phyloP scores from a whole-genome alignment of 2,888 invertebrate genomes.

The Hyalella azteca region DNA sequence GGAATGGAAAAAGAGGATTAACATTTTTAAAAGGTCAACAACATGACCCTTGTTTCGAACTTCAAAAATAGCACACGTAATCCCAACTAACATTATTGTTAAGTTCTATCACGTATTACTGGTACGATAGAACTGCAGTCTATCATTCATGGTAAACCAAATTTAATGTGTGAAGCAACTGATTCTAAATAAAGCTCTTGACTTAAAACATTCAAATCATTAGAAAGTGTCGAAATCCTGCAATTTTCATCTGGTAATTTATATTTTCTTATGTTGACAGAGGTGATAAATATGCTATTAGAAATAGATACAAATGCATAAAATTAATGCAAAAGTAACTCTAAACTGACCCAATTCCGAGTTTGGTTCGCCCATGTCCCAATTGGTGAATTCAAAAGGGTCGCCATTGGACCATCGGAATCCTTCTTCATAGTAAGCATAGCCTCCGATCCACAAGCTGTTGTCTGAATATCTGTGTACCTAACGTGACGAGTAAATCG shows the following conservation, averaged over 20 bases:
- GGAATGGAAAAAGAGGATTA: too few species aligned
- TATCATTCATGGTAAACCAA: too few species aligned
- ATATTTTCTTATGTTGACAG: too few species aligned
- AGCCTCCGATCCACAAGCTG: conserved; percentile 16
- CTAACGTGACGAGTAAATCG: neutral
- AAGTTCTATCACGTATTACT: too few species aligned
- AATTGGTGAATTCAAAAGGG: neutral
- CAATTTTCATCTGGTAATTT: too few species aligned
- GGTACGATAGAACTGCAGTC: too few species aligned
- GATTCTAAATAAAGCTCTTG: neutral
- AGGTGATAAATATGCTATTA: neutral
- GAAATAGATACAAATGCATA: neutral
- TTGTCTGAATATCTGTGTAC: conserved; percentile 8
- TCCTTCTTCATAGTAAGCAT: neutral
- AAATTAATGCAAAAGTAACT: neutral
- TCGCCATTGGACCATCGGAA: neutral
- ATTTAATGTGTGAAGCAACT: neutral
- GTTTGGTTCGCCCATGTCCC: conserved; percentile 23
- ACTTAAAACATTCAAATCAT: neutral
- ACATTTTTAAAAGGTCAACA: too few species aligned
- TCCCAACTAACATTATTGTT: too few species aligned
- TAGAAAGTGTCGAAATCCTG: neutral
- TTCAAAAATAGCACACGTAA: too few species aligned
- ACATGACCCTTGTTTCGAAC: too few species aligned
- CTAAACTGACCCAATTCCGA: neutral